Evolutionary conservation across 2,113 vertebrate species (phyloP), one percentile per base, ranked within the genome.

Genomic region (Myotis brandtii): DNA sequence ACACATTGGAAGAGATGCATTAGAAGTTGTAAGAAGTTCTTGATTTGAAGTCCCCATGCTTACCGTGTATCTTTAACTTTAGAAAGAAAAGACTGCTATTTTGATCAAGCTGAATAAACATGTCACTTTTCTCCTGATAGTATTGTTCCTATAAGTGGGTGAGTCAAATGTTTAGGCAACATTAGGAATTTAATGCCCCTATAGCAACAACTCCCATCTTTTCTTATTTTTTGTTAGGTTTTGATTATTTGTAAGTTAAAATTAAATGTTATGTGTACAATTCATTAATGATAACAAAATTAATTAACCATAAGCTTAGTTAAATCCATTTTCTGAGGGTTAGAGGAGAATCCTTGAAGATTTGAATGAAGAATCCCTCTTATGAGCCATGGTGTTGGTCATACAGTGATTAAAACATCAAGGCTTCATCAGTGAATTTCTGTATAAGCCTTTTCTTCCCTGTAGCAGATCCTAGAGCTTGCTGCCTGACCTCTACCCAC

Each of bases 231-330:
- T 89, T 79, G 62, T 83, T 84, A 59, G 8, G 46, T 18, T 93
- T 85, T 56, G 85, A 79, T 79, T 72, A 66, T 48, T 69, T 91
- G 27, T 43, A 83, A 86, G 27, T 91, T 34, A 94, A 75, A 94
- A 81, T 85, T 85, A 52, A 94, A 89, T 73, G 90, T 40, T 30
- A 46, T 77, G 13, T 54, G 21, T 75, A 14, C 18, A 37, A 67
- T n/a, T 73, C 30, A 62, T 67, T 81, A 85, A 77, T 50, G 52
- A 34, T 84, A 73, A n/a, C 11, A 52, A 69, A 84, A 70, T 23
- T 20, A 66, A 82, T 66, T 30, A 52, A 32, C 27, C 59, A 18
- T 54, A 69, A 89, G 86, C 12, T 32, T 81, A 23, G 13, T 54
- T 93, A 40, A 79, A 69, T 81, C 87, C 7, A 48, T 48, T 73